Evolutionary conservation across 2,888 invertebrate genomes (phyloP), one percentile per base, ranked within the genome.

Genomic region (Minunthozetes semirufus): DNA sequence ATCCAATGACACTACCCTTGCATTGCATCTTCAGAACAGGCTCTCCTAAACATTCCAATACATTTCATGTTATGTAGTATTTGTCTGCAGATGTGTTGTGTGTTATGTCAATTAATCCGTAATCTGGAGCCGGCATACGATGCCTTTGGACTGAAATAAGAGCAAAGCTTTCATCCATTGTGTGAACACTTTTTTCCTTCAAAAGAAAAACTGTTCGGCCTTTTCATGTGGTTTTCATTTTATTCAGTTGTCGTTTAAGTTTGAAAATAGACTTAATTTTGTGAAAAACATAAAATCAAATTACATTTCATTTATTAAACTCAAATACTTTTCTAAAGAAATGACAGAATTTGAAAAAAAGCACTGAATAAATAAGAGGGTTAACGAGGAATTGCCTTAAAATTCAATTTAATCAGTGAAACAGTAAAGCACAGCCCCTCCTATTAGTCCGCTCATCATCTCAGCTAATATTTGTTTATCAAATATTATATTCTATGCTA

Each of bases 31-130:
- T 66, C 19, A 33, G 29, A 29, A 56, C 19, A 56, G 22, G 1
- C n/a, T 19, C 27, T 27, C n/a, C n/a, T n/a, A n/a, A 29, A 25
- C 13, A 59, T 11, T 59, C 1, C 27, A 61, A 13, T n/a, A 15
- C 19, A 33, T 61, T n/a, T 61, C 15, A 68, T 70, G 19, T 68
- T 68, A 59, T 59, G 59, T 48, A 17, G 11, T 66, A 3, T 27
- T 59, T 59, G 59, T 33, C 13, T 46, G 48, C 70, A 70, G 25
- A 70, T 48, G 25, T 27, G 27, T 53, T 66, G 22, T 66, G 38
- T 66, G 29, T 38, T 33, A 29, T 70, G 48, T 70, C 68, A 48
- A 70, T 48, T 70, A 70, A 70, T 70, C 46, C 48, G n/a, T 42
- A 68, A 68, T 38, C 19, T 42, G n/a, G 13, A 68, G 42, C 22